Base-by-base conservation (phyloP, 2,797 vertebrate species). In the Serranus cabrilla region DNA sequence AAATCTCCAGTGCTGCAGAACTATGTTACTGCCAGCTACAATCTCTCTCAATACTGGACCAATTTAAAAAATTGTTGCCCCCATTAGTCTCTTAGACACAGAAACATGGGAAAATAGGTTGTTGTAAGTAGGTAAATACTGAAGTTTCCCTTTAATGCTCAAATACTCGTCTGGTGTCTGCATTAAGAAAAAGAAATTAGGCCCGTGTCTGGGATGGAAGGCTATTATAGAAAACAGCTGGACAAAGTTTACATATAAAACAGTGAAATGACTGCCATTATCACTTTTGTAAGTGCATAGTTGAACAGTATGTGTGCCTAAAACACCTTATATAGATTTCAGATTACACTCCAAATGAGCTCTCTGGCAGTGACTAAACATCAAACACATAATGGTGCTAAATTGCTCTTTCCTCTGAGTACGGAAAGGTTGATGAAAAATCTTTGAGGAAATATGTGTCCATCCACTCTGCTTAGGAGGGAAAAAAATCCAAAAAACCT, bases 371-470 rank as follows among this genome's bases (percentile, higher is more conserved):
- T 40, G 34, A 69, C 57, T 68, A 40, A 71, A 67, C 64, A 58
- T 61, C 65, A 58, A 40, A 61, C 18, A 27, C 25, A 31, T 62
- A n/a, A 64, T 60, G 27, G 39, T 23, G 31, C 49, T 59, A 63
- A 72, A 71, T 6, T 52, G 40, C 34, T 42, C 31, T 63, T 83
- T 77, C 12, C 42, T 52, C 21, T 65, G 39, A 39, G 14, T 23
- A 42, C 52, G 66, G 31, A 51, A 45, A 63, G 23, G 3, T 31
- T 64, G 50, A 66, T 56, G 9, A 57, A 51, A 77, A 52, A 61
- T 57, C 12, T 62, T 16, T 62, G 45, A 73, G 59, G 58, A 71
- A 81, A 76, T 59, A 46, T 69, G 21, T 63, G 42, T 49, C 42
- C 34, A 49, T 49, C 42, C 34, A 49, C 18, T 69, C 50, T 37